A percentile compares a stretch with the other conserved stretches of the same genome.
Evolutionary conservation across 2,113 vertebrate species (phyloP).

Genomic region (Riparia riparia): DNA sequence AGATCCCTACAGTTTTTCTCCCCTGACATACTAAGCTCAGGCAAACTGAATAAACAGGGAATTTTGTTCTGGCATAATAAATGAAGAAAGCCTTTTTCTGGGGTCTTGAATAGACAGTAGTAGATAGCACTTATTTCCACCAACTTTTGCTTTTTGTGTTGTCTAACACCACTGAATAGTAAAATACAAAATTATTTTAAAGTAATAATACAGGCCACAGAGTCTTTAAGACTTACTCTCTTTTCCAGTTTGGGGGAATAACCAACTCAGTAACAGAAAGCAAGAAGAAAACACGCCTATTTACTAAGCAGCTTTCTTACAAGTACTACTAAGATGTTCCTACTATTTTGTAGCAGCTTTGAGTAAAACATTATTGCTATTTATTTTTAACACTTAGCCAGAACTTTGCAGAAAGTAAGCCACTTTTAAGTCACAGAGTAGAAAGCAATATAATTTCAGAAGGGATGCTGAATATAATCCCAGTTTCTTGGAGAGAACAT

Average conservation of each 20-base stretch:
- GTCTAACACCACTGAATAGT: neutral
- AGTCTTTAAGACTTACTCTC: neutral
- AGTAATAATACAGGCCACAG: neutral
- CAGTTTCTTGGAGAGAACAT: neutral
- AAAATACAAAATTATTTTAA: neutral
- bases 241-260: neutral
- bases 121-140: neutral
- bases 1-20: neutral
- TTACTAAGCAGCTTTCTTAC: neutral
- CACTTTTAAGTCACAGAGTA: neutral
- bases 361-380: neutral
- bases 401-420: neutral
- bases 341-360: neutral
- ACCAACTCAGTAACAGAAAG: slow-evolving; percentile 12
- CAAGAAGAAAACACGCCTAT: neutral
- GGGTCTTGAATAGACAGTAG: neutral
- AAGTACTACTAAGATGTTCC: neutral
- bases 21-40: neutral
- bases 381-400: neutral
- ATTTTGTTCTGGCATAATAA: neutral
- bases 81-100: neutral
- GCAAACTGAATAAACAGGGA: neutral
- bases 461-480: neutral
- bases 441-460: neutral
- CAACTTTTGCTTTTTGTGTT: neutral